Percentiles rank a stretch among this genome's conserved stretches.
Evolutionary conservation across 2,888 invertebrate species (phyloP).

Genomic region (Baronia brevicornis): DNA sequence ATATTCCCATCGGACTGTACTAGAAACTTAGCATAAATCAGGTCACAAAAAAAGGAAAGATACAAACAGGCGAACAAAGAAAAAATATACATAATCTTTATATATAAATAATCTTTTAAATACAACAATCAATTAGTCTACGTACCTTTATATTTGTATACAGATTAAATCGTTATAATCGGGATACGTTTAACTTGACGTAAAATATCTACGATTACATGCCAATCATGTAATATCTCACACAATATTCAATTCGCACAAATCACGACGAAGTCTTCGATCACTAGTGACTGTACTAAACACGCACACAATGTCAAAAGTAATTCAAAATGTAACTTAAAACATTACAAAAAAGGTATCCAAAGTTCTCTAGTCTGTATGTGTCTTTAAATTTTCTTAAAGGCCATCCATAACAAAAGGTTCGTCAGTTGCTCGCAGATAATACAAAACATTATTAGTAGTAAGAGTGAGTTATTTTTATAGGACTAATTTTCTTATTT

Average conservation of each 20-base stretch:
- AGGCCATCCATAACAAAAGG: constrained; percentile 19
- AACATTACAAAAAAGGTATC: constrained; percentile 38
- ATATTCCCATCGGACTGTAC: no score
- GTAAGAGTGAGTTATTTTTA: no score
- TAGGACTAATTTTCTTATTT: no score
- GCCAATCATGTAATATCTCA: constrained; percentile 30
- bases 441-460: no score
- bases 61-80: constrained; percentile 38
- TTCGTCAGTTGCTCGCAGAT: no score
- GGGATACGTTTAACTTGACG: constrained; percentile 44
- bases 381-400: constrained; percentile 27
- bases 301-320: constrained; percentile 18
- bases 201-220: constrained; percentile 45
- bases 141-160: constrained; percentile 12
- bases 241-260: constrained; percentile 23
- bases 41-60: constrained; percentile 72
- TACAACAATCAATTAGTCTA: constrained; percentile 9
- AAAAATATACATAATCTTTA: constrained; percentile 21
- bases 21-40: constrained; percentile 73
- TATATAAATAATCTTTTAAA: constrained; percentile 10
- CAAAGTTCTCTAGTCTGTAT: constrained; percentile 41
- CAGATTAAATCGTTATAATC: constrained; percentile 26
- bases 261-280: constrained; percentile 22
- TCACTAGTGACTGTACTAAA: constrained; percentile 18
- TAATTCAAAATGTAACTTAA: constrained; percentile 28